A percentile compares a stretch with the other conserved stretches of the same genome.
phyloP scores from a whole-genome alignment of 1,140 invertebrate species.

The Riptortus pedestris region DNA sequence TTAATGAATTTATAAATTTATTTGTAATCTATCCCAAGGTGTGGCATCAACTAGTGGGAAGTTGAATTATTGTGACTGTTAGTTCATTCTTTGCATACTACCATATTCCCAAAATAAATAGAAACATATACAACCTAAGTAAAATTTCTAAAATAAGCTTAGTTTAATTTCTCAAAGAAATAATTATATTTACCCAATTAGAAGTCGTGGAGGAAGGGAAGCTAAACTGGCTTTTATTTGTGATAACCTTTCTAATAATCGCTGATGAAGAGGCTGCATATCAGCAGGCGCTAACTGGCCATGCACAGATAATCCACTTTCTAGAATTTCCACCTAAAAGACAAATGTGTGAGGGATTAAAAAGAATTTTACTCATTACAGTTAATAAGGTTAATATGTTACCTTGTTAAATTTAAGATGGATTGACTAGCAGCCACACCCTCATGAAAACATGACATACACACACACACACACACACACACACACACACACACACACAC shows the following conservation, averaged over 20 bases:
- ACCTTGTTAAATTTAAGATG: too few species aligned
- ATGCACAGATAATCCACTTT: conserved; percentile 68
- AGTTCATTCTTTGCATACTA: not conserved
- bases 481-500: too few species aligned
- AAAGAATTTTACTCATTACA: conserved; percentile 2
- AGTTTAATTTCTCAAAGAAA: not conserved
- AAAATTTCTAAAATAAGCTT: not conserved
- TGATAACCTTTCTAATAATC: conserved; percentile 72
- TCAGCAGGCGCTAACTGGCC: conserved; percentile 68
- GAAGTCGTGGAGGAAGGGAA: conserved; percentile 9
- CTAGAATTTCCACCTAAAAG: conserved; percentile 52
- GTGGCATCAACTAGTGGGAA: too few species aligned
- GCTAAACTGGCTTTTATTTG: conserved; percentile 51
- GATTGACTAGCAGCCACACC: too few species aligned
- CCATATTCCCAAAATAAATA: not conserved
- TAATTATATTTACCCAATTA: conserved; percentile 1
- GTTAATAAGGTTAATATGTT: not conserved
- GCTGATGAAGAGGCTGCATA: conserved; percentile 75
- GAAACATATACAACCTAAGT: not conserved
- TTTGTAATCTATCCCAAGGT: too few species aligned
- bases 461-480: too few species aligned
- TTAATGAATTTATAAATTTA: too few species aligned
- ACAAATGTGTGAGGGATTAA: too few species aligned
- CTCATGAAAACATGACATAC: too few species aligned
- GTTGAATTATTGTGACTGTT: too few species aligned